phyloP scores from a whole-genome alignment of 2,113 vertebrate genomes.

The Pachyramphus minor region DNA sequence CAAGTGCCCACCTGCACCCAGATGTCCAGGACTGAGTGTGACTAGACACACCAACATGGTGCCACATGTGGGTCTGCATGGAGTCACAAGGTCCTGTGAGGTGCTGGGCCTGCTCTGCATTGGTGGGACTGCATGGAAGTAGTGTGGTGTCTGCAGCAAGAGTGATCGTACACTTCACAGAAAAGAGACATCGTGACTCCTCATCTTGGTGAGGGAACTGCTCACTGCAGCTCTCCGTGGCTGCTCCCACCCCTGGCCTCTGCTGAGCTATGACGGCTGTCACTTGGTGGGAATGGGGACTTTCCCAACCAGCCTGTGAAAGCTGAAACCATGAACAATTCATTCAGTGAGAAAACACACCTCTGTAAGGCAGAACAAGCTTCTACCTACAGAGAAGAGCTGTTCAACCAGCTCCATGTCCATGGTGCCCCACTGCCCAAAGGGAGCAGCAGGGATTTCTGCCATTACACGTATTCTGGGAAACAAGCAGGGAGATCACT shows the following conservation, averaged over 20 bases:
- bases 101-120: background rate
- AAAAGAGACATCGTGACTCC: accelerated
- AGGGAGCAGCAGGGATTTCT: background rate
- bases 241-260: no score
- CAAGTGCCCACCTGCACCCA: accelerated
- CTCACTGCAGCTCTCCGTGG: background rate
- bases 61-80: accelerated
- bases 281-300: background rate
- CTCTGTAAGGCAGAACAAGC: background rate
- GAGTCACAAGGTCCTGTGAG: background rate
- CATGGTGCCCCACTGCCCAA: accelerated
- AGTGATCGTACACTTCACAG: accelerated
- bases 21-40: accelerated
- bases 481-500: background rate
- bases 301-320: background rate
- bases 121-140: background rate
- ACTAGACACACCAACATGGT: accelerated
- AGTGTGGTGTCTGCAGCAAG: background rate
- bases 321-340: background rate
- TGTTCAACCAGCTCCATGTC: background rate
- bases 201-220: background rate
- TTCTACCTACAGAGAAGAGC: background rate
- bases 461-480: background rate
- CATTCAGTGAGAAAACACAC: background rate
- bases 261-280: background rate